phyloP scores from a whole-genome alignment of 2,113 vertebrate genomes.

The Serilophus lunatus region DNA sequence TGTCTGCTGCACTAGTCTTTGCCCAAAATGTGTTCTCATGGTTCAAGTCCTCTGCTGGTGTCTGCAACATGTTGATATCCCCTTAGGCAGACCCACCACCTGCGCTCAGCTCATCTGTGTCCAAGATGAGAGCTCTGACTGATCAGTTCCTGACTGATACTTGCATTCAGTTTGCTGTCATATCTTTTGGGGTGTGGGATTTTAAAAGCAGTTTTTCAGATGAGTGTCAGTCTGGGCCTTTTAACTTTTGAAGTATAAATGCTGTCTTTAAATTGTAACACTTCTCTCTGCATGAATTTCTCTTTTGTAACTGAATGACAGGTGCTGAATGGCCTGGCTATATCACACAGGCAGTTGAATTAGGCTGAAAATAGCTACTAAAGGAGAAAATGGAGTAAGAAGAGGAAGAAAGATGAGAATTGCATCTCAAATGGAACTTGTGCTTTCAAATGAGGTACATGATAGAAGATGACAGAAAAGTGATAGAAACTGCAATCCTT shows the following conservation, averaged over 20 bases:
- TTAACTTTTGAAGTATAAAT: background rate
- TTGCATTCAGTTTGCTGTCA: background rate
- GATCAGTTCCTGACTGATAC: background rate
- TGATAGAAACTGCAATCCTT: background rate
- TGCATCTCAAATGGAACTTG: background rate
- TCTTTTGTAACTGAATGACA: background rate
- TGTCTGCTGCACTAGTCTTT: background rate
- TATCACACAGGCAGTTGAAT: background rate
- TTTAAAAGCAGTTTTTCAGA: background rate
- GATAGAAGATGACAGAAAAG: conserved; percentile 4
- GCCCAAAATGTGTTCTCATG: background rate
- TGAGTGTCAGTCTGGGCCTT: background rate
- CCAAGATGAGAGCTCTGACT: too few species aligned
- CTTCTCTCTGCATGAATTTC: background rate
- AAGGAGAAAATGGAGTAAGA: background rate
- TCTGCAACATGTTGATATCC: background rate
- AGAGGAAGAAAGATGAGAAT: background rate
- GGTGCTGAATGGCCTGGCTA: background rate
- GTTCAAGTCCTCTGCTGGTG: background rate
- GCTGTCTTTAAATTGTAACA: background rate
- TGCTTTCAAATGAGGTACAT: conserved; percentile 12
- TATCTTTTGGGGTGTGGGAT: background rate
- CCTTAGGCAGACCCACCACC: too few species aligned
- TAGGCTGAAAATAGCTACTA: background rate
- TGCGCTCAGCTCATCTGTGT: background rate